Conservation (phyloP, 2,888 invertebrate species). For the Hermodice carunculata region DNA sequence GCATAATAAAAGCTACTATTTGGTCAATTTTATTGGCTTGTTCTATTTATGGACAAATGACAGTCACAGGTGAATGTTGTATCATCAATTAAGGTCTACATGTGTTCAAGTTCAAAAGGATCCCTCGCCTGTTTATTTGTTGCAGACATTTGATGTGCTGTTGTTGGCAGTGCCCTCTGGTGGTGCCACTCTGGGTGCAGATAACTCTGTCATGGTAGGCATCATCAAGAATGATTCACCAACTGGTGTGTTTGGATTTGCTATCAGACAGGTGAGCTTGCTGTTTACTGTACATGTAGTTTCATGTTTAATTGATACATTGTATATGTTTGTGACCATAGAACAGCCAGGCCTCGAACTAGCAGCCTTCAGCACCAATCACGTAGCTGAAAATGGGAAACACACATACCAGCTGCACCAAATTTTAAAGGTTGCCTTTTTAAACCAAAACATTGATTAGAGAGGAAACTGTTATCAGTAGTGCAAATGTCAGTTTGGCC, state of each 20-base stretch:
- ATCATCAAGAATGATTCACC: conserved; percentile 67
- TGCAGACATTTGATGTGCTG: conserved; percentile 63
- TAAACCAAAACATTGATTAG: too few relatives aligned
- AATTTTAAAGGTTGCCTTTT: too few relatives aligned
- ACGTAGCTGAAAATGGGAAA: too few relatives aligned
- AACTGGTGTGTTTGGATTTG: conserved; percentile 64
- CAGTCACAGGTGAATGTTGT: not conserved
- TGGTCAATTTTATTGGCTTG: not conserved
- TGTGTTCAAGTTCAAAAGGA: not conserved
- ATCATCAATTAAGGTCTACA: not conserved
- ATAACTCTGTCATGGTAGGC: conserved; percentile 52
- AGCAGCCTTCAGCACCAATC: too few relatives aligned
- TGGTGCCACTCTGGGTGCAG: conserved; percentile 54
- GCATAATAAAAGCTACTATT: not conserved
- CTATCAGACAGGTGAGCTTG: conserved; percentile 50
- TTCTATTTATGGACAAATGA: not conserved
- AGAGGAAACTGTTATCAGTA: too few relatives aligned
- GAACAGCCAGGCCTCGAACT: too few relatives aligned
- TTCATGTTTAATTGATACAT: too few relatives aligned
- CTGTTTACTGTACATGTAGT: too few relatives aligned
- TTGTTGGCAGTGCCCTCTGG: conserved; percentile 55
- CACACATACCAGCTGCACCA: too few relatives aligned
- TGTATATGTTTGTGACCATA: too few relatives aligned
- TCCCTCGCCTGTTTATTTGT: conserved; percentile 4
- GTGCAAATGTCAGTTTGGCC: too few relatives aligned